A percentile compares a stretch with the other conserved stretches of the same genome.
phyloP scores from a whole-genome alignment of 2,797 vertebrate species.

The Cercopithecus diana region DNA sequence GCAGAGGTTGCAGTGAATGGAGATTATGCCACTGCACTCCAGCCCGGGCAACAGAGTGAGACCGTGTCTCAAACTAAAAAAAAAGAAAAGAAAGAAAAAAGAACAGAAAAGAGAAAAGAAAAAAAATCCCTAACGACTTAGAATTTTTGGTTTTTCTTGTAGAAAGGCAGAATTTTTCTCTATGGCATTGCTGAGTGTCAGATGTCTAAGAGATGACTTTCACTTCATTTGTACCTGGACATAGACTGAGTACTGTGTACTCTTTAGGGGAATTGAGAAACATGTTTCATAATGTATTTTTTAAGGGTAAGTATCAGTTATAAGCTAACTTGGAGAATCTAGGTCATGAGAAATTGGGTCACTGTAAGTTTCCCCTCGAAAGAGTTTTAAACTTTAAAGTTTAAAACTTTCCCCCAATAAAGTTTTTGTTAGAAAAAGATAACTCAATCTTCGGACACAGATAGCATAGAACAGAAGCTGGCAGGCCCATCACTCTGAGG shows the following conservation, averaged over 20 bases:
- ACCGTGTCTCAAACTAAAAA: no score
- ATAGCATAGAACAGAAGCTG: background rate
- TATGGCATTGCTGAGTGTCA: background rate
- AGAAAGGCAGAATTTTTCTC: background rate
- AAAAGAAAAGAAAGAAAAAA: no score
- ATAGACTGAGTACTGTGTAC: background rate
- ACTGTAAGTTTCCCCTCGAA: background rate
- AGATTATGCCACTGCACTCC: background rate
- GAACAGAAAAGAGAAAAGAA: no score
- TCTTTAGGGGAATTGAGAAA: background rate
- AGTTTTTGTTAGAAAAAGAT: background rate
- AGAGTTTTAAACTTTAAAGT: conserved; percentile 17
- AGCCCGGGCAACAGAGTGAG: background rate
- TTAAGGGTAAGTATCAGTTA: background rate
- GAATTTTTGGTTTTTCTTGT: background rate
- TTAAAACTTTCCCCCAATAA: conserved; percentile 15
- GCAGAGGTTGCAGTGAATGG: background rate
- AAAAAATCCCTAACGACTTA: background rate
- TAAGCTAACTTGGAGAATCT: background rate
- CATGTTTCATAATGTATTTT: background rate
- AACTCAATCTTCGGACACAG: background rate
- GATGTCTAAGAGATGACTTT: background rate
- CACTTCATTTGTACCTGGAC: background rate
- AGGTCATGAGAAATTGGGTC: conserved; percentile 28
- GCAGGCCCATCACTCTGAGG: background rate